Conservation (phyloP, 2,888 invertebrate genomes). For the Cephus rjabovi region DNA sequence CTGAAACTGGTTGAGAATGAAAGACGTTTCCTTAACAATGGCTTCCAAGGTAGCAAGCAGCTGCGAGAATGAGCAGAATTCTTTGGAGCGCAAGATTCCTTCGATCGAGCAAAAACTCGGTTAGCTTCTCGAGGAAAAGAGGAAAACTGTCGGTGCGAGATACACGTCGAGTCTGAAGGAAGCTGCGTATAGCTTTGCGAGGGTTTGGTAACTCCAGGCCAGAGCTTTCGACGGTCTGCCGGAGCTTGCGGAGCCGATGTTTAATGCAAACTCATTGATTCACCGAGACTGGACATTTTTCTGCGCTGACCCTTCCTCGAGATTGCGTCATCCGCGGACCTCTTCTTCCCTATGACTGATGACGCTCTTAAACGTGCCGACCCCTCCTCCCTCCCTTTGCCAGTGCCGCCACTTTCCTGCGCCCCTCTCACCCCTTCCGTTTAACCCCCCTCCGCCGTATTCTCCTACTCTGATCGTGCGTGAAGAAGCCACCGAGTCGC, state of each 20-base stretch:
- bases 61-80: too few species aligned
- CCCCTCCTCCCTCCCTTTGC: neutral
- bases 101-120: too few species aligned
- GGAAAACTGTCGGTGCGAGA: too few species aligned
- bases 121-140: too few species aligned
- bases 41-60: too few species aligned
- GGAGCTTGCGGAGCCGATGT: slow-evolving; percentile 39
- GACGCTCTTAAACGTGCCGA: slow-evolving; percentile 31
- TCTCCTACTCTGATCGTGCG: neutral
- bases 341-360: slow-evolving; percentile 49
- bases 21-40: too few species aligned
- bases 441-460: neutral
- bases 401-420: neutral
- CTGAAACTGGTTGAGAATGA: too few species aligned
- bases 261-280: slow-evolving; percentile 63
- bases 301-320: slow-evolving; percentile 41
- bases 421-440: neutral
- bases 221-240: neutral
- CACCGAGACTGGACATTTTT: slow-evolving; percentile 50
- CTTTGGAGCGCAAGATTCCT: too few species aligned
- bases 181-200: neutral
- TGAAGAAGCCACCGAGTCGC: neutral
- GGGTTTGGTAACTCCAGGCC: neutral
- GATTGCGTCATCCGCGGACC: slow-evolving; percentile 39
- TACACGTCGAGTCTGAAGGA: too few species aligned